Conservation (phyloP, 1,140 invertebrate species). For the Chironomus striatipennis region DNA sequence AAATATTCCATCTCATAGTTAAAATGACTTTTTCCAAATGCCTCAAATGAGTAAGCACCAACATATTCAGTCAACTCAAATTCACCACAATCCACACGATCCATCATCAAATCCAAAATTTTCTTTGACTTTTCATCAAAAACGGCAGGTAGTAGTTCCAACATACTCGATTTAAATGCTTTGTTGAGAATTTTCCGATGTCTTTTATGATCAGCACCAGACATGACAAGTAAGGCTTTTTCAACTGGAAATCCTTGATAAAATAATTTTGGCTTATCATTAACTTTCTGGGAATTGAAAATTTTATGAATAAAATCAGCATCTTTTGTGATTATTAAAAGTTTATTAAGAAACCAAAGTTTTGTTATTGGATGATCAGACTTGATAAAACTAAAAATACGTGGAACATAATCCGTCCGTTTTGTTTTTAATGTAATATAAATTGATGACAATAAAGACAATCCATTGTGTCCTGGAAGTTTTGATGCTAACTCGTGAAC, state of each 20-base stretch:
- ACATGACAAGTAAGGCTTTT: not conserved
- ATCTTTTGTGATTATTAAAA: not conserved
- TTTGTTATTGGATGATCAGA: not conserved
- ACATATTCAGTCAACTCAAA: not conserved
- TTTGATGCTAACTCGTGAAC: too few relatives aligned
- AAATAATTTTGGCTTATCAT: not conserved
- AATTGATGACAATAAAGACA: not conserved
- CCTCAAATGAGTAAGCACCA: not conserved
- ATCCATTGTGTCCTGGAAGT: not conserved
- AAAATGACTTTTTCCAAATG: not conserved
- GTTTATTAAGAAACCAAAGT: not conserved
- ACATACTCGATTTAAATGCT: not conserved
- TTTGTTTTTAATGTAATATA: not conserved
- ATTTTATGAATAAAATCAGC: constrained; percentile 2
- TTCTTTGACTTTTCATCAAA: constrained; percentile 8
- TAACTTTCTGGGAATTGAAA: not conserved
- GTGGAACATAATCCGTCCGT: too few relatives aligned
- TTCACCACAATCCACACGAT: not conserved
- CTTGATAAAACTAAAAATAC: not conserved
- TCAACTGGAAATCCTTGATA: not conserved
- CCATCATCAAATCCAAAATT: not conserved
- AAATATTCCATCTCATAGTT: not conserved
- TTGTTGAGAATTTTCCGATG: not conserved
- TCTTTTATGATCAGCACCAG: not conserved
- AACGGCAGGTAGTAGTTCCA: not conserved